A percentile compares a stretch with the other conserved stretches of the same genome.
phyloP scores from a whole-genome alignment of 1,140 invertebrate species.

The Whitmania pigra region DNA sequence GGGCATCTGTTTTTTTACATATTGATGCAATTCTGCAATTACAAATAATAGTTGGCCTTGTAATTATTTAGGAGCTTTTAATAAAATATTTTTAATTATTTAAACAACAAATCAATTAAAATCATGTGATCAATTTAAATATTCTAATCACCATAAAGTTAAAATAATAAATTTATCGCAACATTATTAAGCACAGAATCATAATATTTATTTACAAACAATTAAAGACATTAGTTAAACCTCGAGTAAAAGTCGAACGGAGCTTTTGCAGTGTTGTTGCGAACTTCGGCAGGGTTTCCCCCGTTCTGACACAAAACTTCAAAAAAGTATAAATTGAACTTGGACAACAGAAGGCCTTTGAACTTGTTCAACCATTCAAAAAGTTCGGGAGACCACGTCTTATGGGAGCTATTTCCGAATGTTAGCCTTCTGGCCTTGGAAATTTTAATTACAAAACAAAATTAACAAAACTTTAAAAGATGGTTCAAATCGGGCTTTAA shows the following conservation, averaged over 20 bases:
- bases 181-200: neutral
- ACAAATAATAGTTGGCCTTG: no score
- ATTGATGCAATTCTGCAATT: no score
- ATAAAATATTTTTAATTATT: neutral
- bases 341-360: neutral
- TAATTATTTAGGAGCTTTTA: neutral
- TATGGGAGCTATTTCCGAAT: neutral
- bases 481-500: no score
- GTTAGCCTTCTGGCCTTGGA: neutral
- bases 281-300: neutral
- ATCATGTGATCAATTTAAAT: neutral
- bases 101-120: neutral
- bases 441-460: no score
- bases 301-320: conserved; percentile 2
- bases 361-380: conserved; percentile 12
- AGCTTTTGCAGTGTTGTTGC: neutral
- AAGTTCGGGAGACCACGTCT: neutral
- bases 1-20: no score
- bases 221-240: neutral
- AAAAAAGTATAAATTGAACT: conserved; percentile 9
- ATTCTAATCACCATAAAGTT: neutral
- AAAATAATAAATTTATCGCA: neutral
- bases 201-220: neutral
- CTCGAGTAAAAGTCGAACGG: neutral
- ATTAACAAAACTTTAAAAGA: no score